Base-by-base conservation (phyloP, 2,113 vertebrate genomes). In the Ammodytes dubius region DNA sequence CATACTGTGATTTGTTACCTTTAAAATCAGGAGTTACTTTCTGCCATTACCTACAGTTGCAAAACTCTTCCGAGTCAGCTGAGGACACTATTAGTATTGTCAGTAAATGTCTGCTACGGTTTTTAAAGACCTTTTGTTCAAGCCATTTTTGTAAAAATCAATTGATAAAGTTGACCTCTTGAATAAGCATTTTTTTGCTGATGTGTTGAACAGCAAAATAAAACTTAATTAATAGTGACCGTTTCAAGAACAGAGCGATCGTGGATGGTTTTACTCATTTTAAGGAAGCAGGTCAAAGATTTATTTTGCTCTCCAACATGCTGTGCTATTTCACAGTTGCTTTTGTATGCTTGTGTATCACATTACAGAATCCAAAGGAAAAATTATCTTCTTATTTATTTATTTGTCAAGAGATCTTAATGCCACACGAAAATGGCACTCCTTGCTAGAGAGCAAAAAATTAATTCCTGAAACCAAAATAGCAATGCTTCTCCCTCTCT, bases 81-180 rank as follows among this genome's bases (percentile, higher is more conserved):
- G 45, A 82, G 69, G 49, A 81, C 70, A 45, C 37, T 27, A 7
- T 65, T 58, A 39, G 10, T 47, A 4, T 49, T 76, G n/a, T 77
- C 39, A 59, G n/a, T 65, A n/a, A 14, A 77, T 69, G 78, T 64
- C 59, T 2, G 5, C 27, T 5, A 65, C 64, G 53, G 10, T 70
- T 47, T 60, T 61, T 67, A 79, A 83, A 72, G 56, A 37, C 6
- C 63, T 81, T 91, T 91, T 66, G 2, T 73, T 79, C 64, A 53
- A 59, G 39, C 52, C 50, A 61, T 66, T 75, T 86, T 75, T 74
- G 15, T 70, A 63, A 35, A 58, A 53, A 78, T 77, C 72, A 60
- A 68, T 77, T 43, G 82, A 73, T 47, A 40, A 47, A 68, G 71
- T 27, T 83, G 81, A 71, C 90, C 85, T 92, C 89, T 84, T 49